Evolutionary conservation across 2,113 vertebrate genomes (phyloP).

Genomic region (Passer montanus): DNA sequence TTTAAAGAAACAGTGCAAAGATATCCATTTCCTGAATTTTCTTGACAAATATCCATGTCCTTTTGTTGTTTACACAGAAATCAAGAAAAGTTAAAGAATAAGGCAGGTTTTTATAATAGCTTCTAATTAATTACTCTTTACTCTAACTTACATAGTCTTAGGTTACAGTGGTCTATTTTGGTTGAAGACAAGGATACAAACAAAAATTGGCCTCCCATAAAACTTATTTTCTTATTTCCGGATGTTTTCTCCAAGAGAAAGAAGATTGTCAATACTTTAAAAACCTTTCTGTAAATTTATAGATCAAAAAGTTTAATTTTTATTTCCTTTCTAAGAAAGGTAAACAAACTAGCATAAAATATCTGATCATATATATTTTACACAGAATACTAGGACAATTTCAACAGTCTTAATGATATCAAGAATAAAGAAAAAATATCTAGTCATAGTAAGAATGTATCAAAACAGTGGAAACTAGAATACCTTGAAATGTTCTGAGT

Average conservation of each 20-base stretch:
- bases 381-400: background rate
- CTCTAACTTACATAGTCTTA: background rate
- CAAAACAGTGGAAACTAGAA: background rate
- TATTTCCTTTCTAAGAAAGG: background rate
- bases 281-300: background rate
- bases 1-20: background rate
- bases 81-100: background rate
- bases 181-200: background rate
- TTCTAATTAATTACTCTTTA: slow-evolving; percentile 1
- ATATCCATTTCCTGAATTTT: background rate
- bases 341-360: background rate
- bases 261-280: background rate
- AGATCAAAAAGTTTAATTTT: background rate
- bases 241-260: background rate
- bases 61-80: slow-evolving; percentile 12
- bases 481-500: background rate
- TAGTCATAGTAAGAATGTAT: background rate
- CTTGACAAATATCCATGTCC: background rate
- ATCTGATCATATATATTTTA: background rate
- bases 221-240: background rate
- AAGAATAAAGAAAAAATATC: background rate
- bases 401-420: background rate
- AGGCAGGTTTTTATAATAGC: background rate
- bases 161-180: background rate
- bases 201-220: background rate